Evolutionary conservation across 23 tunicate species (phyloP).

Genomic region (Ascidia mentula): DNA sequence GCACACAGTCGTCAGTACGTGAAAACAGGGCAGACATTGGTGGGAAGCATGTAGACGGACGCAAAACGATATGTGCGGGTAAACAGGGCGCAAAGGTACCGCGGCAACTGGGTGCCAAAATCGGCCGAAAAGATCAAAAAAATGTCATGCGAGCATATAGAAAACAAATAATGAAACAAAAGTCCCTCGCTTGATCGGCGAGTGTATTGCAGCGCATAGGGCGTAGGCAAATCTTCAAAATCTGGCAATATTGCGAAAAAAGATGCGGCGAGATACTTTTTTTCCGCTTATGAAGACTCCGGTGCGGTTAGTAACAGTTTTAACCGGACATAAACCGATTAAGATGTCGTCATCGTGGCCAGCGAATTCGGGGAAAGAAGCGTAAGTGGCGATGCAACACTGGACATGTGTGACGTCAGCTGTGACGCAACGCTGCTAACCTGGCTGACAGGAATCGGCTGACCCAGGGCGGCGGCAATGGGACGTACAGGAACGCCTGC

Average conservation of each 20-base stretch:
- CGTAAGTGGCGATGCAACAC: constrained; percentile 51
- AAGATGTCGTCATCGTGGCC: constrained; percentile 46
- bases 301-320: neutral
- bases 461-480: constrained; percentile 92
- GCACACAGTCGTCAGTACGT: neutral
- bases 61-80: no score
- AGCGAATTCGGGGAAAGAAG: constrained; percentile 41
- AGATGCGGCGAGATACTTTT: neutral
- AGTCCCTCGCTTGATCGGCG: neutral
- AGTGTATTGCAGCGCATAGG: constrained; percentile 12
- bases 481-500: constrained; percentile 93
- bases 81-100: neutral
- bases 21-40: neutral
- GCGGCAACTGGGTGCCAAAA: neutral
- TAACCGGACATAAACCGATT: constrained; percentile 1
- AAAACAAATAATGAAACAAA: neutral
- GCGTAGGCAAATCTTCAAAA: constrained; percentile 4
- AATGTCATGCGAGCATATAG: neutral
- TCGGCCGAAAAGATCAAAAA: neutral
- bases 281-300: neutral
- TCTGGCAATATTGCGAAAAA: neutral
- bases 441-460: constrained; percentile 82
- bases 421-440: constrained; percentile 85
- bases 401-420: constrained; percentile 71
- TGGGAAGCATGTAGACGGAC: neutral